Conservation (phyloP, 2,797 vertebrate genomes). For the Anabacerthia variegaticeps region DNA sequence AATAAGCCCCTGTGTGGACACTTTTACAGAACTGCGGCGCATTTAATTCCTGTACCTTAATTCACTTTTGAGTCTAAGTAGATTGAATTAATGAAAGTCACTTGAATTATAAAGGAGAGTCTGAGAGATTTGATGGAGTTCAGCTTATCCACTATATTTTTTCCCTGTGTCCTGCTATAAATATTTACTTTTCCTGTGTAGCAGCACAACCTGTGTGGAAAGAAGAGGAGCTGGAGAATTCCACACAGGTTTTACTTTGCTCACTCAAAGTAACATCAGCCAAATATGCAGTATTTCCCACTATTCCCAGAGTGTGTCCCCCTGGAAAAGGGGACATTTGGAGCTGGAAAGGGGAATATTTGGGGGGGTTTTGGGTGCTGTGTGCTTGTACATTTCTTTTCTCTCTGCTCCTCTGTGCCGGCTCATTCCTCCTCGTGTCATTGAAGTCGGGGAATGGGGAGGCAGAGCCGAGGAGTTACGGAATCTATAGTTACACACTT, state of each 20-base stretch:
- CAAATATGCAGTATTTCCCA: neutral
- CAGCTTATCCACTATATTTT: neutral
- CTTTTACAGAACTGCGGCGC: neutral
- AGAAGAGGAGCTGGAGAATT: neutral
- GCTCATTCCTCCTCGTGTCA: neutral
- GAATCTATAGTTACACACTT: neutral
- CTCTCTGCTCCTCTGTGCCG: neutral
- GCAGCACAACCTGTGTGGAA: neutral
- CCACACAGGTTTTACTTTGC: neutral
- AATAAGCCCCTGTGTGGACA: neutral
- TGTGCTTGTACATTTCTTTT: rapidly evolving
- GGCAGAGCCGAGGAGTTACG: neutral
- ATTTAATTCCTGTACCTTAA: neutral
- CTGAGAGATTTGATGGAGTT: neutral
- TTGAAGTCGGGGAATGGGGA: rapidly evolving
- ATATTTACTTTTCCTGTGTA: neutral
- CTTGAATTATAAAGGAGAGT: neutral
- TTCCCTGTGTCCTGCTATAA: neutral
- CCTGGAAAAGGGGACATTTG: neutral
- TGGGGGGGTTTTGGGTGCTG: neutral
- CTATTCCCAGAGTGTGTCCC: neutral
- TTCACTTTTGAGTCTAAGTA: neutral
- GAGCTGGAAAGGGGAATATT: neutral
- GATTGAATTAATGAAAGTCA: neutral
- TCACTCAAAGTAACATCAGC: neutral